These are phyloP conservation scores for Zaprionus obscuricornis DNA, from an alignment of 2,888 invertebrate genomes.

Conservation along the genomic window DNA sequence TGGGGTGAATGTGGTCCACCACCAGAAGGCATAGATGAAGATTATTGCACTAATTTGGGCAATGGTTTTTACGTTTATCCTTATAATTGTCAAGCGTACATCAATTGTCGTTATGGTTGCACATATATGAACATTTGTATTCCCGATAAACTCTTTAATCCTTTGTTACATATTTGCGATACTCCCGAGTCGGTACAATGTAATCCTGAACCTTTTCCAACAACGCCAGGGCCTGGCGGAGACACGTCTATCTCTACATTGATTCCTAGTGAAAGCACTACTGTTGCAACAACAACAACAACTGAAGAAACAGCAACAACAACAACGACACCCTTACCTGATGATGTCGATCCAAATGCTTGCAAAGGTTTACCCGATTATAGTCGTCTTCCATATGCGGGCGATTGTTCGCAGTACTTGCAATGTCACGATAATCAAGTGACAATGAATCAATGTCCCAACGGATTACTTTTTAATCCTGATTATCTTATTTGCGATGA, in stretches of 20 bases:
- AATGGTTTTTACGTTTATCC: constrained; percentile 63
- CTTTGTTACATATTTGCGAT: constrained; percentile 62
- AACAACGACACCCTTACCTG: constrained; percentile 45
- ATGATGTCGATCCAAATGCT: constrained; percentile 38
- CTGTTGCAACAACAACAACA: constrained; percentile 14
- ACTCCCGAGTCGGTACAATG: constrained; percentile 55
- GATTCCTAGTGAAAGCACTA: no score
- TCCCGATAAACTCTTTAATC: constrained; percentile 59
- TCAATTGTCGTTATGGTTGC: constrained; percentile 57
- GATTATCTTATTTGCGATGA: constrained; percentile 53
- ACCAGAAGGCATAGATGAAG: constrained; percentile 33
- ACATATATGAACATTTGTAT: constrained; percentile 55
- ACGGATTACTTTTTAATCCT: constrained; percentile 47
- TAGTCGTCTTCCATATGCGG: constrained; percentile 55
- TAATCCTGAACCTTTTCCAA: constrained; percentile 39
- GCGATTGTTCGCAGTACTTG: constrained; percentile 65
- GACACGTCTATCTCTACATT: no score
- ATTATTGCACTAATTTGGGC: constrained; percentile 38
- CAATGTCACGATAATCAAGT: constrained; percentile 46
- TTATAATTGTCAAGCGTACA: constrained; percentile 61
- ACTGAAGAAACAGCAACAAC: not conserved
- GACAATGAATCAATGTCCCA: constrained; percentile 37
- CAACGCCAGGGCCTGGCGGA: no score
- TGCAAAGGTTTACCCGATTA: constrained; percentile 48
- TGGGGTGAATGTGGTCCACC: constrained; percentile 38